Evolutionary conservation across 2,888 invertebrate genomes (phyloP), one percentile per base, ranked within the genome.

Genomic region (Phengaris alcon): DNA sequence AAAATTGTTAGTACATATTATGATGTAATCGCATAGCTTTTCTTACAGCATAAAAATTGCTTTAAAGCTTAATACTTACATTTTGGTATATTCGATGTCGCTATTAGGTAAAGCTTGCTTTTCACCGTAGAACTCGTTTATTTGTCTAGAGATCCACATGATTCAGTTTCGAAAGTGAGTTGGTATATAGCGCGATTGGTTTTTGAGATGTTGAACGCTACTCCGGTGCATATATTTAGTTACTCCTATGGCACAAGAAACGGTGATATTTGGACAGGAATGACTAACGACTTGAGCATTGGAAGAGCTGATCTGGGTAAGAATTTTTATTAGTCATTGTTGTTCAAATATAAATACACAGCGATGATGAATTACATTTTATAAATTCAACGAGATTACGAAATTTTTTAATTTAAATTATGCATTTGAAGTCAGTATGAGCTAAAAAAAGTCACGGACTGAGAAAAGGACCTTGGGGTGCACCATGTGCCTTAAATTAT

Each of bases 121-220:
- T 22, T 52, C 3, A 35, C 35, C 4, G 52, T 78, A 55, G 3
- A 2, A 52, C 5, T 55, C 73, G 73, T 46, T 69, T 13, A 0
- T 76, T 22, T 54, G 75, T 90, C 90, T 73, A 85, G 89, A 55
- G 85, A 84, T 0, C 81, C 89, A 73, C 80, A 85, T 77, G 91
- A 91, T 73, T 78, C 83, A 0, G 83, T 84, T 15, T 10, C 87
- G 0, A 91, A 89, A 77, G 80, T 87, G 8, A 84, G 85, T 13
- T 91, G 89, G 88, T 86, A 85, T 79, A 82, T 84, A 46, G 87
- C 82, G 0, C 84, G 79, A 12, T 74, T 87, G 0, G 89, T 84
- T 0, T 86, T 90, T 12, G 81, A 85, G 59, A 88, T 90, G 87
- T 78, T 91, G 48, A 91, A 91, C 73, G 90, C 90, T 0, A 90